phyloP scores from a whole-genome alignment of 2,888 invertebrate species.

The Eudasyphora cyanicolor region DNA sequence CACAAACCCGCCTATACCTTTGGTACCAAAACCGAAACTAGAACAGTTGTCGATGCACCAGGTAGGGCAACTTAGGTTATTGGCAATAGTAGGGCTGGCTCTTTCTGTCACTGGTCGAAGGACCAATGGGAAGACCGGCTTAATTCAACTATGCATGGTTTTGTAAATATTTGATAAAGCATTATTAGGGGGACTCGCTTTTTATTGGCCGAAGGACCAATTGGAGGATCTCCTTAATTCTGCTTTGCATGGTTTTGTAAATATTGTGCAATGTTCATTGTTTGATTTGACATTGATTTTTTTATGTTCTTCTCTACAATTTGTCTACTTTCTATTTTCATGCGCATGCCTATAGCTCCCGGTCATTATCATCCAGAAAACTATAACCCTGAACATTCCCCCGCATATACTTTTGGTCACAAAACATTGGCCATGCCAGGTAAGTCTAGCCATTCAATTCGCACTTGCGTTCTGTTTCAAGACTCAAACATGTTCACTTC shows the following conservation, averaged over 20 bases:
- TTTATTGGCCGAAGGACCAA: neutral
- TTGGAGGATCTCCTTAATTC: neutral
- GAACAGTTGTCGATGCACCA: slow-evolving; percentile 80
- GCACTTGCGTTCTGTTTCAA: neutral
- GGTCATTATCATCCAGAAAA: slow-evolving; percentile 84
- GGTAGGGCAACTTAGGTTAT: slow-evolving; percentile 75
- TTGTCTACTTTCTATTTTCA: slow-evolving; percentile 30
- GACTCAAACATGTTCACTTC: neutral
- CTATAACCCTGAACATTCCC: slow-evolving; percentile 77
- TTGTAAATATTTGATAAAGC: too few species aligned
- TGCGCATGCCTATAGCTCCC: slow-evolving; percentile 80
- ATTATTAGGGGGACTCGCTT: too few species aligned
- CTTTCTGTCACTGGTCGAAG: neutral
- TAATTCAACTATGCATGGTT: neutral
- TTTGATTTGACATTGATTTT: neutral
- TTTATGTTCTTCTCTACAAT: slow-evolving; percentile 25
- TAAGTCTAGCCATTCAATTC: slow-evolving; percentile 67
- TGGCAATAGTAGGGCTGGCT: neutral
- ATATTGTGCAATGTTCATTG: neutral
- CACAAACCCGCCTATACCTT: slow-evolving; percentile 81
- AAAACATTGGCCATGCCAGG: slow-evolving; percentile 78
- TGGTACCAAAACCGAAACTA: slow-evolving; percentile 79
- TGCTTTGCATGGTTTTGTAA: neutral
- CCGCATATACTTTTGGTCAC: slow-evolving; percentile 83
- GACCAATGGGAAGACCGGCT: neutral